Conservation (phyloP, 2,113 vertebrate species). For the Oxyruncus cristatus region DNA sequence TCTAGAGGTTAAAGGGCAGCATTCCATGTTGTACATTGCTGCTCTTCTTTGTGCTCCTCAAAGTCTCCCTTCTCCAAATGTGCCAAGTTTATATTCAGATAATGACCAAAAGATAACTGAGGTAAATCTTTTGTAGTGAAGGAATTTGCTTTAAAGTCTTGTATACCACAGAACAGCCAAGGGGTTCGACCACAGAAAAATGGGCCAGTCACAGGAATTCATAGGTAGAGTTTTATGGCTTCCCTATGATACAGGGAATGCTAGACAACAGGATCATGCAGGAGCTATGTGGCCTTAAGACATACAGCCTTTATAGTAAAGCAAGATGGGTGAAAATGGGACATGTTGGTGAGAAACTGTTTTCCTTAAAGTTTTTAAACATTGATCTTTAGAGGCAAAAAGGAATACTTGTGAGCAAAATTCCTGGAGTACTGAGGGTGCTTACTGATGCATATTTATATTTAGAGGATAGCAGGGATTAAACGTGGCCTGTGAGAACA, state of each 20-base stretch:
- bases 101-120: not conserved
- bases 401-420: not conserved
- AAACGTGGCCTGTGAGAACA: not conserved
- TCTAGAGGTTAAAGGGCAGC: not conserved
- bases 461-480: not conserved
- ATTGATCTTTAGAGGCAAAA: not conserved
- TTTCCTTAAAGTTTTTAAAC: not conserved
- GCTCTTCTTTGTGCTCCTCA: not conserved
- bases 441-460: not conserved
- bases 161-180: not conserved
- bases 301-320: not conserved
- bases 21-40: not conserved
- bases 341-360: not conserved
- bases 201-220: not conserved
- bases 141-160: not conserved
- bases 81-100: not conserved
- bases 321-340: not conserved
- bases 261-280: not conserved
- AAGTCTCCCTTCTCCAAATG: not conserved
- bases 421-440: not conserved
- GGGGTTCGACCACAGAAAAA: not conserved
- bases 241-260: not conserved
- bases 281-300: not conserved
- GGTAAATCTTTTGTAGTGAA: not conserved
- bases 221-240: not conserved